These are phyloP conservation scores for Silurus glanis DNA, from an alignment of 2,113 vertebrate species.

Conservation along the genomic window DNA sequence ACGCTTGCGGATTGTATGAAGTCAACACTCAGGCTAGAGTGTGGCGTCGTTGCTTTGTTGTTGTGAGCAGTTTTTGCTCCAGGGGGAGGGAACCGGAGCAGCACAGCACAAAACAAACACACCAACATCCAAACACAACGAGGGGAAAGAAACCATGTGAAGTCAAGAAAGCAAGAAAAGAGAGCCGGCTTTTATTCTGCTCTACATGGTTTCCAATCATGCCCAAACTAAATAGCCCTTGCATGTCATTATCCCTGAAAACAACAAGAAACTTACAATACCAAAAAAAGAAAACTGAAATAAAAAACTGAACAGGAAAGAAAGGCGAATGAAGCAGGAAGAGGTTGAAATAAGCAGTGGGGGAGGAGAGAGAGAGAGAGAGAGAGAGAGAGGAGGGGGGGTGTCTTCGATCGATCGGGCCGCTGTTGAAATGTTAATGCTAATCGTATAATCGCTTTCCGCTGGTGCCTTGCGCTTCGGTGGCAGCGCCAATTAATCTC, in stretches of 20 bases:
- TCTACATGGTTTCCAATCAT: constrained; percentile 66
- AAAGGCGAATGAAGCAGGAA: constrained; percentile 30
- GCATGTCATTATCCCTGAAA: constrained; percentile 66
- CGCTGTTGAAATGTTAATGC: constrained; percentile 90
- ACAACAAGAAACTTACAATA: constrained; percentile 22
- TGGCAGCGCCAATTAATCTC: constrained; percentile 99
- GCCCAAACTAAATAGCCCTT: constrained; percentile 77
- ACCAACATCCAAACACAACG: constrained; percentile 46
- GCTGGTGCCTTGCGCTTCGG: constrained; percentile 79
- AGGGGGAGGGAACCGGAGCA: constrained; percentile 44
- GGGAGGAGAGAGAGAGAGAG: constrained; percentile 9
- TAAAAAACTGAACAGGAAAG: neutral
- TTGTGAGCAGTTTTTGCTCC: constrained; percentile 48
- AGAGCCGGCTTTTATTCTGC: constrained; percentile 67
- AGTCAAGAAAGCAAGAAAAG: constrained; percentile 26
- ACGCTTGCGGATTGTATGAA: constrained; percentile 26
- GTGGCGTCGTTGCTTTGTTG: constrained; percentile 47
- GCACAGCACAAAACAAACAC: constrained; percentile 49
- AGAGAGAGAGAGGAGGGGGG: constrained; percentile 5
- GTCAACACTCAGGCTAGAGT: constrained; percentile 33
- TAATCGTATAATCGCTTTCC: constrained; percentile 88
- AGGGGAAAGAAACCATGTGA: constrained; percentile 41
- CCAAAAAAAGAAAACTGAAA: constrained; percentile 2
- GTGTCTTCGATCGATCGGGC: constrained; percentile 78
- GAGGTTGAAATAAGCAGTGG: constrained; percentile 61